Percentiles rank a stretch among this genome's conserved stretches.
These are phyloP conservation scores for Brachystomella parvula DNA, from an alignment of 1,140 invertebrate genomes.

Conservation along the genomic window DNA sequence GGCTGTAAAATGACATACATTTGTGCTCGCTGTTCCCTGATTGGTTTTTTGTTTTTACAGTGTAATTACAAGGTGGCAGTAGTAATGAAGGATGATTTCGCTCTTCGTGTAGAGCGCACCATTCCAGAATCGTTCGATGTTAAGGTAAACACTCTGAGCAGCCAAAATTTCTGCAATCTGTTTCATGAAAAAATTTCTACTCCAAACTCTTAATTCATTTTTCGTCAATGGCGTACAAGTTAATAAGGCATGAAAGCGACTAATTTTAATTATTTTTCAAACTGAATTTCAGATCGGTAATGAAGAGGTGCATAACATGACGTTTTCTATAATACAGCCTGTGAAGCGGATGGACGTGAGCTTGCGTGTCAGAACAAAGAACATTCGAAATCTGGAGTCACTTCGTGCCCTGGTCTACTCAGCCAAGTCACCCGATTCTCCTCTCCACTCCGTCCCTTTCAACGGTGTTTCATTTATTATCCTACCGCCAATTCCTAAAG, in stretches of 20 bases:
- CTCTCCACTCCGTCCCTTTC: conserved; percentile 26
- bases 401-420: conserved; percentile 28
- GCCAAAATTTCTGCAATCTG: background rate
- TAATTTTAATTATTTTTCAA: conserved; percentile 5
- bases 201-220: background rate
- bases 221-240: too few species aligned
- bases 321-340: conserved; percentile 27
- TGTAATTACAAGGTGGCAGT: conserved; percentile 32
- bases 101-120: conserved; percentile 29
- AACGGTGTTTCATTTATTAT: conserved; percentile 34
- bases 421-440: conserved; percentile 22
- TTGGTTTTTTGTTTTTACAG: conserved; percentile 17
- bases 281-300: conserved; percentile 24
- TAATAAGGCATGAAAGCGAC: background rate
- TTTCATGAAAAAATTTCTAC: background rate
- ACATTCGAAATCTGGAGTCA: conserved; percentile 28
- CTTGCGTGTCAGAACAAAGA: conserved; percentile 28
- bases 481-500: conserved; percentile 34
- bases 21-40: too few species aligned
- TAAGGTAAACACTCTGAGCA: conserved; percentile 18
- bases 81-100: conserved; percentile 25
- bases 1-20: background rate
- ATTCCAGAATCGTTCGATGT: conserved; percentile 30
- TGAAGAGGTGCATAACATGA: conserved; percentile 25
- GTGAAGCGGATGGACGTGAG: conserved; percentile 32